Evolutionary conservation across 92 coral and sea anemone species (phyloP).

Genomic region (Pocillopora grandis): DNA sequence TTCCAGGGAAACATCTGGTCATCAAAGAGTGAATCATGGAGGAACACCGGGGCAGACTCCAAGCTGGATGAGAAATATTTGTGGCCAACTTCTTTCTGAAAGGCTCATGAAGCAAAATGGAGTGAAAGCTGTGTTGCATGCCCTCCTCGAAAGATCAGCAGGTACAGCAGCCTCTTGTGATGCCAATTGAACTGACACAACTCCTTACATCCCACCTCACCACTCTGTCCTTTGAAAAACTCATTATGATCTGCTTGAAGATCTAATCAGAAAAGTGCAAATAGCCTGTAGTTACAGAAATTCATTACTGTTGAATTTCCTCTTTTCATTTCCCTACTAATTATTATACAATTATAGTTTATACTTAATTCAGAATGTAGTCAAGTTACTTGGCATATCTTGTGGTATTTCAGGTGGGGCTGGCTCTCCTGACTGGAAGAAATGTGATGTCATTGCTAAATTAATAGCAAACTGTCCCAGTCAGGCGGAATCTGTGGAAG

Average conservation of each 20-base stretch:
- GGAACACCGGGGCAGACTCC: slow-evolving; percentile 9
- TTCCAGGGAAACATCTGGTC: neutral
- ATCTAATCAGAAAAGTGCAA: no score
- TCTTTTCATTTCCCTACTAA: neutral
- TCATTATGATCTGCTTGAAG: no score
- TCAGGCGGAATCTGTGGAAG: slow-evolving; percentile 80
- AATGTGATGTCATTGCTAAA: slow-evolving; percentile 84
- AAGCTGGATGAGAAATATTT: slow-evolving; percentile 75
- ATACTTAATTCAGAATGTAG: neutral
- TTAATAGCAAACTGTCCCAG: slow-evolving; percentile 95
- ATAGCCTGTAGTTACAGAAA: no score
- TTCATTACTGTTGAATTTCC: no score
- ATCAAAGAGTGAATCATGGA: slow-evolving; percentile 8
- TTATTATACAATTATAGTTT: neutral
- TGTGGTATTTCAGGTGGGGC: slow-evolving; percentile 1
- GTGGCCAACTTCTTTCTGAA: slow-evolving; percentile 88
- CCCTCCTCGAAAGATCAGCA: slow-evolving; percentile 66
- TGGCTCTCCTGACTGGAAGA: slow-evolving; percentile 76
- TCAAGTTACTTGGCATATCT: neutral
- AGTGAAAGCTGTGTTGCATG: slow-evolving; percentile 77
- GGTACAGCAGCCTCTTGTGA: slow-evolving; percentile 43
- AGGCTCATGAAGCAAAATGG: slow-evolving; percentile 83
- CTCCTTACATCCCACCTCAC: no score
- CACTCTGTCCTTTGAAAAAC: no score
- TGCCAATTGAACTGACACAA: no score